A percentile compares a stretch with the other conserved stretches of the same genome.
These are phyloP conservation scores for Scylla paramamosain DNA, from an alignment of 1,140 invertebrate genomes.

Conservation along the genomic window DNA sequence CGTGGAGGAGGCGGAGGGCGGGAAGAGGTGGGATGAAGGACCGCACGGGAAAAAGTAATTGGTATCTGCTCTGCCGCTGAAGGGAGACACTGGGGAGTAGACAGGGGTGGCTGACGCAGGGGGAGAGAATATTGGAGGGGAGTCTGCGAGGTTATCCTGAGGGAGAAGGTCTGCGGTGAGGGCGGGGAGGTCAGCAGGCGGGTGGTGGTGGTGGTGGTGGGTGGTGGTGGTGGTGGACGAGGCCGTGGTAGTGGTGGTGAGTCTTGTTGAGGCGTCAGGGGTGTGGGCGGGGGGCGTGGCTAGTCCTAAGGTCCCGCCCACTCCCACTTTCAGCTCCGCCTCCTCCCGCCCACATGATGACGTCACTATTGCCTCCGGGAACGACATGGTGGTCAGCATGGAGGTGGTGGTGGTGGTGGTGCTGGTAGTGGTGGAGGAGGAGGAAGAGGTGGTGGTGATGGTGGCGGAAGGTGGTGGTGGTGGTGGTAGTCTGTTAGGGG, in stretches of 20 bases:
- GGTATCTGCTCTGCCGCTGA: conserved; percentile 23
- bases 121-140: conserved; percentile 57
- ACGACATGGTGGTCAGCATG: conserved; percentile 65
- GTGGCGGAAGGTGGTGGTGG: neutral
- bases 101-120: conserved; percentile 36
- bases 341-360: conserved; percentile 69
- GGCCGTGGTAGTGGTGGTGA: neutral
- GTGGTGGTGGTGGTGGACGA: neutral
- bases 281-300: conserved; percentile 39
- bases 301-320: conserved; percentile 50
- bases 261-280: neutral
- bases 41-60: conserved; percentile 58
- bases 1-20: conserved; percentile 48
- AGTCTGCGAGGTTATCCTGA: conserved; percentile 16
- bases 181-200: conserved; percentile 38
- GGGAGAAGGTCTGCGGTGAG: conserved; percentile 49
- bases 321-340: conserved; percentile 53
- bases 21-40: neutral
- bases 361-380: conserved; percentile 68
- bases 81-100: conserved; percentile 65
- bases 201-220: conserved; percentile 39
- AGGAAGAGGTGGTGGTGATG: neutral
- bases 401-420: neutral
- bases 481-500: neutral
- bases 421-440: neutral